Conservation (phyloP, 2,797 vertebrate genomes). For the Sebastes trivittatus region DNA sequence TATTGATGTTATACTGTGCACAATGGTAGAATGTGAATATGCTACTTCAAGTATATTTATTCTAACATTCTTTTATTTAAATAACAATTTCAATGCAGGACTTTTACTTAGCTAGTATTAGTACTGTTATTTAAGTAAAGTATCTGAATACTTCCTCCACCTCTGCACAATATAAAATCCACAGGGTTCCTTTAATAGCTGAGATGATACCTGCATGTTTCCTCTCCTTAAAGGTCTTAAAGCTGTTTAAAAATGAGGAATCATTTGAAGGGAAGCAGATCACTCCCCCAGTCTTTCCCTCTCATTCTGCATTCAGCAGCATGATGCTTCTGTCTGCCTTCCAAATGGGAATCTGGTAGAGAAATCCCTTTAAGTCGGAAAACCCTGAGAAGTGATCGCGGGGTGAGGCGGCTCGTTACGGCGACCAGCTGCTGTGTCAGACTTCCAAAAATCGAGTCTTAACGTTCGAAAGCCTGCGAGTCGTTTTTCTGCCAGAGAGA, state of each 20-base stretch:
- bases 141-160: neutral
- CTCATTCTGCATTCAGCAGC: constrained; percentile 58
- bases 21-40: too few species aligned
- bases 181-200: neutral
- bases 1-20: too few species aligned
- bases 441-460: constrained; percentile 47
- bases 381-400: constrained; percentile 42
- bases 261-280: neutral
- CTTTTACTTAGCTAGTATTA: neutral
- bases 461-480: constrained; percentile 43
- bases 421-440: constrained; percentile 64
- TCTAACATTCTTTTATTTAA: neutral
- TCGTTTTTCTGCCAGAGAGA: constrained; percentile 34
- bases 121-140: neutral
- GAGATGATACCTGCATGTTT: neutral
- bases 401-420: constrained; percentile 42
- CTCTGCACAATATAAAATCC: neutral
- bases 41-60: too few species aligned
- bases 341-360: constrained; percentile 59
- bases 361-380: constrained; percentile 65
- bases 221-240: neutral
- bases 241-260: neutral
- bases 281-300: neutral
- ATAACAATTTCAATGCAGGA: neutral
- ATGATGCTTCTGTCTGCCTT: constrained; percentile 31